Percentiles rank a stretch among this genome's conserved stretches.
phyloP scores from a whole-genome alignment of 2,888 invertebrate genomes.

The Acleris sparsana region DNA sequence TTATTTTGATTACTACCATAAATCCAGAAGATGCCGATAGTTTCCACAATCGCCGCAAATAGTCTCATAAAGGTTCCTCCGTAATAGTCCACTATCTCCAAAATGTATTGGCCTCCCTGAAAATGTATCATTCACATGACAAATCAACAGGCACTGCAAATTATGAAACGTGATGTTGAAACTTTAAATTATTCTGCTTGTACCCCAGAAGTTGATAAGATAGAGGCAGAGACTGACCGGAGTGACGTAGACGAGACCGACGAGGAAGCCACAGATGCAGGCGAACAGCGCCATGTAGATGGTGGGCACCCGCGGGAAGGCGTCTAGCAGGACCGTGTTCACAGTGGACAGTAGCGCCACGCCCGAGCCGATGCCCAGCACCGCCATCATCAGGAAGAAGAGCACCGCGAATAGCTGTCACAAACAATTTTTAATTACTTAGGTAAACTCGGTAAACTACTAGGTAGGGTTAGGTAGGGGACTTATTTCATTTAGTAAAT shows the following conservation, averaged over 20 bases:
- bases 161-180: no score
- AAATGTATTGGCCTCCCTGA: conserved; percentile 86
- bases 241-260: conserved; percentile 89
- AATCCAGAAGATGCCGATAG: conserved; percentile 86
- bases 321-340: conserved; percentile 87
- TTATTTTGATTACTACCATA: conserved; percentile 73
- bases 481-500: no score
- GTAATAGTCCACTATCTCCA: conserved; percentile 86
- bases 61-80: conserved; percentile 87
- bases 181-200: no score
- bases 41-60: conserved; percentile 81
- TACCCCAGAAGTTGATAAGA: no score
- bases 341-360: conserved; percentile 87
- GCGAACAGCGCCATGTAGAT: conserved; percentile 83
- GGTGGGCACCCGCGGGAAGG: conserved; percentile 84
- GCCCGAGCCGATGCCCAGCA: conserved; percentile 90
- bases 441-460: no score
- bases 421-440: conserved; percentile 43
- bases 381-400: conserved; percentile 92
- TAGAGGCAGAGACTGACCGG: conserved; percentile 81
- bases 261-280: conserved; percentile 83
- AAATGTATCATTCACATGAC: conserved; percentile 17
- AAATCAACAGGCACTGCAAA: no score
- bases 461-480: no score
- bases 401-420: conserved; percentile 87